Base-by-base conservation (phyloP, 1,140 invertebrate species). In the Neodiprion pinetum region DNA sequence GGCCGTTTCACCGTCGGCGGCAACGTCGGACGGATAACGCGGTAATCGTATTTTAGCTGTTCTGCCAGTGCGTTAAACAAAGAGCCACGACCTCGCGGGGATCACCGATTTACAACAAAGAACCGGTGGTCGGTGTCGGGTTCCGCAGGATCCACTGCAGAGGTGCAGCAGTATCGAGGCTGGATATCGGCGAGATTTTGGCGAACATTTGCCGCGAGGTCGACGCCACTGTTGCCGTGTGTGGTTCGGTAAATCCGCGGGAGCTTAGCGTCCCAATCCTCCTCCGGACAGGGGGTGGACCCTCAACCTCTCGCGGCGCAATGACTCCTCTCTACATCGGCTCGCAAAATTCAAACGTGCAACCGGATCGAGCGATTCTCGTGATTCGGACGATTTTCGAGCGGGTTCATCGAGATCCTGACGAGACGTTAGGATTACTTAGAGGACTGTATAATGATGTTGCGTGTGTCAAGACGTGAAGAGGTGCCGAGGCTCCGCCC, bases 191-290 rank as follows among this genome's bases (percentile, higher is more conserved):
- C 28, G 28, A 40, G 28, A 40, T 40, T 40, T 40, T 40, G 28
- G 28, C 28, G 28, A 40, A 40, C 28, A 40, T 40, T 40, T 5
- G 28, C 28, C 28, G 28, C 28, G 28, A 17, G 74, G 17, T 28
- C 50, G 40, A 23, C 47, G 73, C 68, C 70, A 72, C 68, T 70
- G 76, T 79, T 77, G 72, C 79, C 78, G 75, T 79, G 79, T 82
- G 85, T 76, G 82, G 81, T 85, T 86, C 85, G 81, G 85, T 86
- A 86, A 87, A 87, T 86, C 83, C 85, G 82, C 78, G 74, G 78
- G 81, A 78, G 85, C 80, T 87, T 87, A 86, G 80, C 79, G 79
- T 81, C 80, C 79, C 81, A 87, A 86, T 82, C 84, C 82, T 82
- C 81, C 80, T 81, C 77, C 78, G 53, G 79, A 72, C 79, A 74